phyloP scores from a whole-genome alignment of 2,888 invertebrate genomes.

The Calliscelio sp. region DNA sequence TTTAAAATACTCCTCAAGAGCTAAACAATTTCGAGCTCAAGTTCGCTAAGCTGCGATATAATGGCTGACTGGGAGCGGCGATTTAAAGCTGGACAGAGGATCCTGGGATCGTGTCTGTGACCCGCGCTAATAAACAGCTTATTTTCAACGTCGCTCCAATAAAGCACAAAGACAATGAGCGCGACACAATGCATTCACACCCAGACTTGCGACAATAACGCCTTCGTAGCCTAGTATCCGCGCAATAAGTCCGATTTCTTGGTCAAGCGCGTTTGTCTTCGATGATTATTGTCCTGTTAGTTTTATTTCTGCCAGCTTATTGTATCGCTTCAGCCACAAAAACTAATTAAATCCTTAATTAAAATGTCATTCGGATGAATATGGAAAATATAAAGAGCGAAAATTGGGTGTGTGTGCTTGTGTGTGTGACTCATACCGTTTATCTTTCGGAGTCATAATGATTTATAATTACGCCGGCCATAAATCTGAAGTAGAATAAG shows the following conservation, averaged over 20 bases:
- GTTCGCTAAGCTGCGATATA: constrained; percentile 66
- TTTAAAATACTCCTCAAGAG: constrained; percentile 59
- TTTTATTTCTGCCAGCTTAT: too few species aligned
- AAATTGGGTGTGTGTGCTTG: constrained; percentile 40
- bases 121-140: constrained; percentile 84
- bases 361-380: constrained; percentile 56
- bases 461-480: constrained; percentile 56
- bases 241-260: constrained; percentile 37
- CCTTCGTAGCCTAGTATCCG: too few species aligned
- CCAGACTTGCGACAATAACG: constrained; percentile 50
- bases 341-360: constrained; percentile 63
- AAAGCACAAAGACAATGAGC: constrained; percentile 80
- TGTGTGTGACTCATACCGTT: constrained; percentile 44
- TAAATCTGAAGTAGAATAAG: constrained; percentile 60
- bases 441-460: constrained; percentile 61
- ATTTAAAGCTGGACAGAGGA: constrained; percentile 56
- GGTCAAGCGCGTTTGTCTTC: constrained; percentile 37
- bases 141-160: constrained; percentile 80
- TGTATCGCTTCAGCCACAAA: too few species aligned
- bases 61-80: constrained; percentile 62
- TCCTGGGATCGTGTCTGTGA: constrained; percentile 75
- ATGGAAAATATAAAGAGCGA: constrained; percentile 60
- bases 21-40: constrained; percentile 66
- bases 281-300: constrained; percentile 18
- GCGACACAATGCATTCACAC: constrained; percentile 48